Base-by-base conservation (phyloP, 2,797 vertebrate genomes). In the Paedocypris micromegethes region DNA sequence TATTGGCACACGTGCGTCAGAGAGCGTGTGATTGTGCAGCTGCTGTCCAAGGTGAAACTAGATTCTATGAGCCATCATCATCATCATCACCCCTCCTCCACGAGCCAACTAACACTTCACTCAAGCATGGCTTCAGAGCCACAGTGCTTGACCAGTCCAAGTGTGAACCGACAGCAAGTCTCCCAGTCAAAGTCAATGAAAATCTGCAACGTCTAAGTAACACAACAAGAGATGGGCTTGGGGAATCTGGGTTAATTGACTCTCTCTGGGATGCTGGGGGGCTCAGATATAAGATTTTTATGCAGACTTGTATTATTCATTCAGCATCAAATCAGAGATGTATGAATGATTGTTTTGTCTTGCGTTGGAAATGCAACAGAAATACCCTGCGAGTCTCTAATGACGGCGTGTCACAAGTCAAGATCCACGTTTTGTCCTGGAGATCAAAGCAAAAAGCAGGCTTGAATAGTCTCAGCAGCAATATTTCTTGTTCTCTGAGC, bases 61-160 rank as follows among this genome's bases (percentile, higher is more conserved):
- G 78, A 79, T 79, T 79, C 77, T 82, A 83, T 86, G 78, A 77
- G 75, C 81, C 79, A 75, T 64, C 76, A 23, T 23, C 23, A 23
- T 23, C 23, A 23, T 23, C 69, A 55, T 68, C 53, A 70, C 85
- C 85, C 87, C 79, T 87, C 87, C 85, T 89, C 83, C 86, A 88
- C 9, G 2, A 9, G 3, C 46, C 39, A 41, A 47, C 67, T 54
- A 56, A 51, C 6, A 43, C 44, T 38, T 61, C 68, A 72, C 77
- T 83, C 77, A 79, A 57, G 79, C 40, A 49, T 70, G 50, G 78
- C 79, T 84, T 87, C 86, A 82, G 82, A 83, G 83, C 72, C 83
- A 80, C 41, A 66, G 42, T 55, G 48, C 37, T 37, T n/a, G 47
- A 40, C 39, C 9, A 38, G 46, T 2, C 23, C 56, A 48, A 46